These are phyloP conservation scores for Mesocentrotus franciscanus DNA, from an alignment of 53 echinoderm and acorn worm species.

Conservation along the genomic window DNA sequence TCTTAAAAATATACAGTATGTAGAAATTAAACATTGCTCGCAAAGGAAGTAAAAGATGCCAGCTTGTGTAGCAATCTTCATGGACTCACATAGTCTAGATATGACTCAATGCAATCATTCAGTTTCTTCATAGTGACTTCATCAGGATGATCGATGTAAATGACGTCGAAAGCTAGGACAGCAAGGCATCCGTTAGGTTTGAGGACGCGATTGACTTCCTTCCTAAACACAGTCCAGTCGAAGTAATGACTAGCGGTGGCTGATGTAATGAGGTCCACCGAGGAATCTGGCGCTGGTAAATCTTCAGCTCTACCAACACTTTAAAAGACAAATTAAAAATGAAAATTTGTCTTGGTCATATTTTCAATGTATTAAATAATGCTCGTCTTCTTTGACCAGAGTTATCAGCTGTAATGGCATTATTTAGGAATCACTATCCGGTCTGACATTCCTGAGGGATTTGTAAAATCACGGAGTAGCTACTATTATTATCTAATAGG, in stretches of 20 bases:
- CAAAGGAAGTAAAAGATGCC: no score
- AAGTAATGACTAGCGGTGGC: conserved; percentile 57
- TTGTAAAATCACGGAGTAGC: no score
- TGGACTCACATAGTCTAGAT: conserved; percentile 19
- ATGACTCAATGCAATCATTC: neutral
- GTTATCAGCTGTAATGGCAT: no score
- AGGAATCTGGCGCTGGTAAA: neutral
- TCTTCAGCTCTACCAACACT: conserved; percentile 6
- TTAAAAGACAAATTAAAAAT: neutral
- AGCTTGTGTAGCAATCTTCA: neutral
- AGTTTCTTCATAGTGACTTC: neutral
- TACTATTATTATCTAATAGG: no score
- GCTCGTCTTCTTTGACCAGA: no score
- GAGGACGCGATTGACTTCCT: conserved; percentile 54
- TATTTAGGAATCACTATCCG: no score
- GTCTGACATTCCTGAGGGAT: no score
- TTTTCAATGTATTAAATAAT: neutral
- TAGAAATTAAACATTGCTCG: no score
- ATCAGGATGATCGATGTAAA: conserved; percentile 35
- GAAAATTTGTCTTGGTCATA: neutral
- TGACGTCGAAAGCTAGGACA: neutral
- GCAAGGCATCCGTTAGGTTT: conserved; percentile 51
- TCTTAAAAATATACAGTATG: no score
- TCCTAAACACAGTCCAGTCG: conserved; percentile 29
- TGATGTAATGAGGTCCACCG: conserved; percentile 41